These are phyloP conservation scores for Etia nguti DNA, from an alignment of 2,113 vertebrate genomes.

Conservation along the genomic window DNA sequence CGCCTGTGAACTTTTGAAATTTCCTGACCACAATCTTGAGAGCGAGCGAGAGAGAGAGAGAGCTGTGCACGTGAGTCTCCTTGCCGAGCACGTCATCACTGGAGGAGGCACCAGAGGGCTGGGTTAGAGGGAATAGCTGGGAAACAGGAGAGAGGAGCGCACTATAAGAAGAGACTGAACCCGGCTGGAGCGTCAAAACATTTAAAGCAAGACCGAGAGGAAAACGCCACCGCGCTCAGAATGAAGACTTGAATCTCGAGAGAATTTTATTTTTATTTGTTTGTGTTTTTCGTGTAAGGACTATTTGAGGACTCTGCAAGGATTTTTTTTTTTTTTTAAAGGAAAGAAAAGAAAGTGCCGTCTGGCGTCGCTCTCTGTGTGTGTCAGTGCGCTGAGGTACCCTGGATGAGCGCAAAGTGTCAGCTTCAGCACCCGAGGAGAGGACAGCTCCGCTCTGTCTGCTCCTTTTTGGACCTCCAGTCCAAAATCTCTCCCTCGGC, in stretches of 20 bases:
- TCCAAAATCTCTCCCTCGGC: not conserved
- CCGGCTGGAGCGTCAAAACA: conserved; percentile 36
- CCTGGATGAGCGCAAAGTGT: conserved; percentile 32
- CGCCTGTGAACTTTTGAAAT: not conserved
- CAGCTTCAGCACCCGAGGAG: conserved; percentile 60
- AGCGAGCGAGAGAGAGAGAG: not conserved
- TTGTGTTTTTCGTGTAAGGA: not conserved
- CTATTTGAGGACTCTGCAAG: not conserved
- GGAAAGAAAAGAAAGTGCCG: conserved; percentile 3
- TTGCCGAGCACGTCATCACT: conserved; percentile 46
- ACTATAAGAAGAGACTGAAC: conserved; percentile 44
- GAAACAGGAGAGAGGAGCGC: conserved; percentile 42
- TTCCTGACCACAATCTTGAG: not conserved
- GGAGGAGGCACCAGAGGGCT: conserved; percentile 61
- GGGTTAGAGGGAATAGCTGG: conserved; percentile 27
- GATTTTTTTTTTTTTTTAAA: too few relatives aligned
- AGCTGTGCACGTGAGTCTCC: conserved; percentile 16
- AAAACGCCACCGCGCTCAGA: not conserved
- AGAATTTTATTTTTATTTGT: not conserved
- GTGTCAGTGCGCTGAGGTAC: conserved; percentile 2
- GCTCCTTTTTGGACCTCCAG: conserved; percentile 25
- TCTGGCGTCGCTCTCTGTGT: conserved; percentile 11
- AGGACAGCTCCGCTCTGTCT: conserved; percentile 57
- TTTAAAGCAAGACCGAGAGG: not conserved
- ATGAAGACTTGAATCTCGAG: conserved; percentile 11